phyloP scores from a whole-genome alignment of 2,888 invertebrate genomes.

The Augiades crinisus region DNA sequence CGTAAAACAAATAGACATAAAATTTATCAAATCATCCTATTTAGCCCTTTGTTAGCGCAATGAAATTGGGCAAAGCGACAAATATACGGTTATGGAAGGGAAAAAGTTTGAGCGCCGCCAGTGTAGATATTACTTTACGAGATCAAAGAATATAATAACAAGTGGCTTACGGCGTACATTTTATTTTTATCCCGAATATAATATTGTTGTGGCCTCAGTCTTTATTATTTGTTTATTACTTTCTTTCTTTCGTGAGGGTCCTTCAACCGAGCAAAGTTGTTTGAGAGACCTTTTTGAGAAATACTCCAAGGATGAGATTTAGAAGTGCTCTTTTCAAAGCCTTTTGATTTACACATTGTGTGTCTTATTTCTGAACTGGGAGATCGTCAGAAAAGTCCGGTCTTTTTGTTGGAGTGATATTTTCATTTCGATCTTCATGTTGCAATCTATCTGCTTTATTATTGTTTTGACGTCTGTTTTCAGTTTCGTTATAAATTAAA shows the following conservation, averaged over 20 bases:
- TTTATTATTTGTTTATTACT: constrained; percentile 19
- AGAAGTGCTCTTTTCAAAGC: background rate
- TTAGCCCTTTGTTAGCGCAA: constrained; percentile 1
- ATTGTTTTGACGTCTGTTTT: too few species aligned
- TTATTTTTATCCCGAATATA: constrained; percentile 16
- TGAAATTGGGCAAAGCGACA: constrained; percentile 1
- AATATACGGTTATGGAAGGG: constrained; percentile 12
- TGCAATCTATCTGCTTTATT: too few species aligned
- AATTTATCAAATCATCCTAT: background rate
- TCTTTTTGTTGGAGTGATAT: background rate
- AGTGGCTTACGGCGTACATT: constrained; percentile 6
- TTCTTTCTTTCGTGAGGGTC: constrained; percentile 3
- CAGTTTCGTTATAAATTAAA: too few species aligned
- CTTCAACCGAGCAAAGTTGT: background rate
- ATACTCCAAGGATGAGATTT: background rate
- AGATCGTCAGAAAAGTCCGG: background rate
- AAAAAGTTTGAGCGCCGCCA: constrained; percentile 14
- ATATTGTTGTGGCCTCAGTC: constrained; percentile 1
- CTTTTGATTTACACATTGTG: constrained; percentile 7
- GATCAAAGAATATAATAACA: constrained; percentile 14
- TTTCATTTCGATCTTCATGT: too few species aligned
- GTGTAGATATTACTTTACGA: constrained; percentile 12
- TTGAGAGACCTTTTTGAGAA: constrained; percentile 1
- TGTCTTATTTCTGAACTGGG: too few species aligned
- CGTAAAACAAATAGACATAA: background rate